phyloP scores from a whole-genome alignment of 2,113 vertebrate species.

The Platichthys stellatus region DNA sequence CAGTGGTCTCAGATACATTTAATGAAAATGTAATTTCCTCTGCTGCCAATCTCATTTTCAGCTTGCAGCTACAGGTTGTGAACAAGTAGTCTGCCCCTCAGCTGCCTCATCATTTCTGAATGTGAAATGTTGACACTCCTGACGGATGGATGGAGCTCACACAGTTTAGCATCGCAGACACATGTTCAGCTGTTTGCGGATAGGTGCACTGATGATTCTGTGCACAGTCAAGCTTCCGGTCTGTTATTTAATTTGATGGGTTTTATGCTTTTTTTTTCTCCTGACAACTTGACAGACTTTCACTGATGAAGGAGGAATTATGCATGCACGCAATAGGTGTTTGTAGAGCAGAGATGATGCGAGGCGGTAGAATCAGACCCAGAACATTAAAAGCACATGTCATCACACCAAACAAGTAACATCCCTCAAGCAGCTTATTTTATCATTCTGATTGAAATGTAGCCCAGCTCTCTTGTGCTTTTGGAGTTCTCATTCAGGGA shows the following conservation, averaged over 20 bases:
- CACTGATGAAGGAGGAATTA: conserved; percentile 18
- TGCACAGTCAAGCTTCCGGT: conserved; percentile 30
- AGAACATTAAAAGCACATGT: background rate
- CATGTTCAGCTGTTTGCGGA: conserved; percentile 20
- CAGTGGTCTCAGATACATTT: background rate
- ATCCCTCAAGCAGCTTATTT: background rate
- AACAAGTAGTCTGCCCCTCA: background rate
- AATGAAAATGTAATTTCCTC: background rate
- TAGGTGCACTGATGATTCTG: background rate
- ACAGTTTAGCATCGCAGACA: background rate
- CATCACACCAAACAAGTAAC: background rate
- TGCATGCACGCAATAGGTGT: background rate
- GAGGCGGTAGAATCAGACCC: background rate
- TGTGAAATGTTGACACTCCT: background rate
- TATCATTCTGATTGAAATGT: background rate
- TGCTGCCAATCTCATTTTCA: background rate
- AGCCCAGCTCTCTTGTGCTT: background rate
- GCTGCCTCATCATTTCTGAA: conserved; percentile 18
- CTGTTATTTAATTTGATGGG: conserved; percentile 22
- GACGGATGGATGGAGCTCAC: conserved; percentile 16
- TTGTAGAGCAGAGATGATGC: background rate
- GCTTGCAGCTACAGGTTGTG: conserved; percentile 1
- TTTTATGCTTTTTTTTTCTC: background rate
- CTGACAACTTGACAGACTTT: conserved; percentile 2
- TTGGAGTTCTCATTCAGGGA: background rate